phyloP scores from a whole-genome alignment of 2,113 vertebrate genomes.

The Chrysochloris asiatica region DNA sequence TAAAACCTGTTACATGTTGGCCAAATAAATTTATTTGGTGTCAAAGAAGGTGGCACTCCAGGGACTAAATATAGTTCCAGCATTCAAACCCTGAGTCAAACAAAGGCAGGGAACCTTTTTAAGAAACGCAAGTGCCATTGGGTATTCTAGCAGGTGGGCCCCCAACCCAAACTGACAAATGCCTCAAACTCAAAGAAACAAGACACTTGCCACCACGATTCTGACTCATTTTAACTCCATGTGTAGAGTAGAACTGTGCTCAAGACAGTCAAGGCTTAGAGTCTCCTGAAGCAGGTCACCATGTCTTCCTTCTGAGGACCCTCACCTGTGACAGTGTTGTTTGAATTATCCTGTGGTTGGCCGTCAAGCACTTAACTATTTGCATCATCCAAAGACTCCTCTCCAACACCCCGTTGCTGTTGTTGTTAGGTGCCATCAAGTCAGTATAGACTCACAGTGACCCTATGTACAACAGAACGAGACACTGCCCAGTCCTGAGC shows the following conservation, averaged over 20 bases:
- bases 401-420: background rate
- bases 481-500: no score
- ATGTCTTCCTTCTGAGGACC: background rate
- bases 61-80: background rate
- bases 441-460: no score
- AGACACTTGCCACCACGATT: background rate
- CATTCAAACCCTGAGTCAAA: background rate
- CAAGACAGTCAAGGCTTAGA: background rate
- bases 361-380: background rate
- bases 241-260: background rate
- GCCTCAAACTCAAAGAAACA: background rate
- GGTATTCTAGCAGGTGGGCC: background rate
- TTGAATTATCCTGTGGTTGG: background rate
- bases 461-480: no score
- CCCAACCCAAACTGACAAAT: background rate
- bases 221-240: background rate
- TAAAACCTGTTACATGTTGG: background rate
- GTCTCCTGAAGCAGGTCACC: background rate
- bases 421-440: no score
- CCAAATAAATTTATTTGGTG: background rate
- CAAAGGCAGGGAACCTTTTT: background rate
- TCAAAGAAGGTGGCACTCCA: background rate
- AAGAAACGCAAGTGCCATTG: background rate
- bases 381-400: background rate
- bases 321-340: rapidly evolving